Conservation (phyloP, 2,113 vertebrate species). For the Murina feae region DNA sequence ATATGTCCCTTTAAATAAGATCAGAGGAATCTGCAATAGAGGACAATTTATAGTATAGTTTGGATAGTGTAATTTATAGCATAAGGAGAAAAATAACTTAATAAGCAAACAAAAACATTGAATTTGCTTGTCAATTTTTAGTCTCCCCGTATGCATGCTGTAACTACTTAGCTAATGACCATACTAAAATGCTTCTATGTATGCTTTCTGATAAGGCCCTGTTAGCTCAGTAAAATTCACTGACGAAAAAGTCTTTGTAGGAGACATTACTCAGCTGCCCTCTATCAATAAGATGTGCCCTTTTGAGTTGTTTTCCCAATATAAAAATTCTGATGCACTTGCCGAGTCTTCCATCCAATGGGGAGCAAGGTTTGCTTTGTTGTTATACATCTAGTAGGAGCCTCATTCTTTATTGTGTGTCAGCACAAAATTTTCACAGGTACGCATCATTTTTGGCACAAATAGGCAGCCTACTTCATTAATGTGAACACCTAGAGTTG, state of each 20-base stretch:
- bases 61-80: background rate
- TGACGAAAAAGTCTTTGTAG: background rate
- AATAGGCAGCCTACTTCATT: conserved; percentile 26
- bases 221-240: background rate
- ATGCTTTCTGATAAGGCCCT: background rate
- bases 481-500: conserved; percentile 10
- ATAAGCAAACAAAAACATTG: background rate
- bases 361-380: background rate
- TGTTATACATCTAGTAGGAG: background rate
- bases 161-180: background rate
- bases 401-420: conserved; percentile 13
- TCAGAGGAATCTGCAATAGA: background rate
- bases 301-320: conserved; percentile 7
- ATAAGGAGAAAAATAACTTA: background rate
- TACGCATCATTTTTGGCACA: conserved; percentile 37
- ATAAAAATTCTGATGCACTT: background rate
- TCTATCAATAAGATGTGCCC: background rate
- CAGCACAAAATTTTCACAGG: conserved; percentile 27
- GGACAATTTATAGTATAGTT: background rate
- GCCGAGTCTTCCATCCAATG: background rate
- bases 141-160: background rate
- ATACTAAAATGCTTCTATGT: background rate
- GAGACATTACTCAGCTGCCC: background rate
- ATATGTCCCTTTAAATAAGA: background rate
- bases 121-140: background rate